These are phyloP conservation scores for Empis stercorea DNA, from an alignment of 2,888 invertebrate species.

Conservation along the genomic window DNA sequence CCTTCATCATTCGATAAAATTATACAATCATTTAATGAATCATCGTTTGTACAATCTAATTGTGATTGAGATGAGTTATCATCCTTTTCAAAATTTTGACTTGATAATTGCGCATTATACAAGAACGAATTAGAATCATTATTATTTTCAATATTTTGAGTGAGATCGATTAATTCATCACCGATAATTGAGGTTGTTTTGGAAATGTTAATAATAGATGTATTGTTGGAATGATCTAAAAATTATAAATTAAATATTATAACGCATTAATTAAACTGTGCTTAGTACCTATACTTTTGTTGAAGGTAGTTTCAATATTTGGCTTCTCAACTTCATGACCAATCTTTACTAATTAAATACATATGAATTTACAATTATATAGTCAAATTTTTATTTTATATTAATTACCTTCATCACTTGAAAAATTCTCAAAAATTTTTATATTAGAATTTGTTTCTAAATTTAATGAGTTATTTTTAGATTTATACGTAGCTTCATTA, in stretches of 20 bases:
- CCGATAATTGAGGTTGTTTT: too few species aligned
- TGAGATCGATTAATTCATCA: slow-evolving; percentile 19
- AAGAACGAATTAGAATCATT: too few species aligned
- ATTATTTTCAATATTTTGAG: slow-evolving; percentile 13
- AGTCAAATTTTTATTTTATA: too few species aligned
- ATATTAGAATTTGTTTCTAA: neutral
- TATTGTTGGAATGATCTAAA: neutral
- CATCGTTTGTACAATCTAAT: slow-evolving; percentile 7
- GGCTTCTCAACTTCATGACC: slow-evolving; percentile 8
- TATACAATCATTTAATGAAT: slow-evolving; percentile 30
- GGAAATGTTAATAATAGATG: too few species aligned
- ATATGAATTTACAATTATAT: neutral
- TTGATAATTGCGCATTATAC: too few species aligned
- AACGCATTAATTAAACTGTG: too few species aligned
- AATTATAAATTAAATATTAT: too few species aligned
- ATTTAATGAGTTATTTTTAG: too few species aligned
- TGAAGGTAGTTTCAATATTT: neutral
- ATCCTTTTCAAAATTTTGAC: too few species aligned
- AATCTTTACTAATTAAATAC: slow-evolving; percentile 27
- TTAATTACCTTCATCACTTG: slow-evolving; percentile 29
- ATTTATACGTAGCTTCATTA: too few species aligned
- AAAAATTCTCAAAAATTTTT: slow-evolving; percentile 24
- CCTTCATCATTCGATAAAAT: slow-evolving; percentile 44
- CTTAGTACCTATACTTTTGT: slow-evolving; percentile 1
- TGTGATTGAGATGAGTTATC: neutral